A percentile compares a stretch with the other conserved stretches of the same genome.
These are phyloP conservation scores for Chelonoidis abingdonii DNA, from an alignment of 2,113 vertebrate genomes.

Conservation along the genomic window DNA sequence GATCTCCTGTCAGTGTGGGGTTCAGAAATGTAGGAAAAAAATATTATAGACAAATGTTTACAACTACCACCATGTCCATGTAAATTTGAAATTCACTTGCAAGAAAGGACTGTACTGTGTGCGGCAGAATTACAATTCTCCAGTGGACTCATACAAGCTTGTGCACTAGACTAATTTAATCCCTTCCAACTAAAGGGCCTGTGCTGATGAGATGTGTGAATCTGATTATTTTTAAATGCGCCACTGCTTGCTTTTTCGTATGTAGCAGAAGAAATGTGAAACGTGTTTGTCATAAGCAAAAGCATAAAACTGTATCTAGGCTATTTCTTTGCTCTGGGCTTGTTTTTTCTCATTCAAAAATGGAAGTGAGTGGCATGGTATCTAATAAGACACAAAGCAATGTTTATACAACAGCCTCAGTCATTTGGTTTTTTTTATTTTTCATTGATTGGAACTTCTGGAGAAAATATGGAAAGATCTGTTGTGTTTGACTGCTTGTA, in stretches of 20 bases:
- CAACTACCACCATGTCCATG: not conserved
- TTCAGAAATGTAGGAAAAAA: slow-evolving; percentile 81
- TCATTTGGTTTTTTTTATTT: not conserved
- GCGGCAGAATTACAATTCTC: not conserved
- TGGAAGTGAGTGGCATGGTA: not conserved
- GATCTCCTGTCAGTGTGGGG: slow-evolving; percentile 85
- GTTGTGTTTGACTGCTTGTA: not conserved
- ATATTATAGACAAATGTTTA: slow-evolving; percentile 65
- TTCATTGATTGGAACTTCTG: not conserved
- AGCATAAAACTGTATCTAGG: not conserved
- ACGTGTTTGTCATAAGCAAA: not conserved
- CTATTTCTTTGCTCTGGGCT: not conserved
- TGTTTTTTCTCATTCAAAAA: not conserved
- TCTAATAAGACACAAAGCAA: not conserved
- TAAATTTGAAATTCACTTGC: not conserved
- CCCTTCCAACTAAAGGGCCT: slow-evolving; percentile 30
- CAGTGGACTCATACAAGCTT: not conserved
- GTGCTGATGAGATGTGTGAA: not conserved
- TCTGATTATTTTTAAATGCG: not conserved
- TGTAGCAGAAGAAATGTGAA: not conserved
- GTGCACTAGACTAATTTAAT: not conserved
- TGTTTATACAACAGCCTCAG: not conserved
- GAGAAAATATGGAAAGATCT: not conserved
- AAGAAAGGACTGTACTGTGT: not conserved
- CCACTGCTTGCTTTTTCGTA: not conserved